Evolutionary conservation across 2,888 invertebrate species (phyloP).

Genomic region (Drosophila hamatofila): DNA sequence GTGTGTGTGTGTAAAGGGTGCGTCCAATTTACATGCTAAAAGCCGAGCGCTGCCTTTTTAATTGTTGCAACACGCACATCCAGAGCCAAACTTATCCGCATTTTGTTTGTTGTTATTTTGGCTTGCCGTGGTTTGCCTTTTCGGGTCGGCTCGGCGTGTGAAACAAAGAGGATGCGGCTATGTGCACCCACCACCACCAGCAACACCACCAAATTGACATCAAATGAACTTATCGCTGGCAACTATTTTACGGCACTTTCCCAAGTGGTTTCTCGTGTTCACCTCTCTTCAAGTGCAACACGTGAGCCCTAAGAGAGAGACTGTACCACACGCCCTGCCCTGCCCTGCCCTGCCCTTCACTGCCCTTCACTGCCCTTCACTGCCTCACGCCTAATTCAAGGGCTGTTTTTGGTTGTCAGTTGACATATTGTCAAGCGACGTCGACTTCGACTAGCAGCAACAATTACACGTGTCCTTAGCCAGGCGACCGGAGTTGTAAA

Average conservation of each 20-base stretch:
- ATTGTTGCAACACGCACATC: constrained; percentile 78
- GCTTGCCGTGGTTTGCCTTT: constrained; percentile 65
- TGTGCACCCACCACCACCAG: constrained; percentile 55
- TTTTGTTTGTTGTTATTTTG: constrained; percentile 67
- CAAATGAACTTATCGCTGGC: constrained; percentile 77
- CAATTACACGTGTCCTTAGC: constrained; percentile 75
- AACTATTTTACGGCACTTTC: constrained; percentile 79
- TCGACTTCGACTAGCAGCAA: constrained; percentile 68
- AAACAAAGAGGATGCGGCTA: constrained; percentile 56
- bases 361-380: neutral
- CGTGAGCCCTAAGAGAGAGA: constrained; percentile 53
- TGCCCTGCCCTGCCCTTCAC: neutral
- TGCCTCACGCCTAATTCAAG: constrained; percentile 9
- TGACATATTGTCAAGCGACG: constrained; percentile 81
- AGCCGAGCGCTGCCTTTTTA: constrained; percentile 50
- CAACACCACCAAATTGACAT: constrained; percentile 64
- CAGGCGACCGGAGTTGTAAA: constrained; percentile 45
- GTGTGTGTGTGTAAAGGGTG: constrained; percentile 56
- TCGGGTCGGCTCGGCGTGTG: constrained; percentile 55
- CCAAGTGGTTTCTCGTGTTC: constrained; percentile 78
- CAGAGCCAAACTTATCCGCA: constrained; percentile 36
- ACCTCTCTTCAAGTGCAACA: constrained; percentile 63
- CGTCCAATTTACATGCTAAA: constrained; percentile 73
- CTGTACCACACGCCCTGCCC: constrained; percentile 53
- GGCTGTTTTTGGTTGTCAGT: constrained; percentile 66